Percentiles rank a stretch among this genome's conserved stretches.
These are phyloP conservation scores for Pipa parva DNA, from an alignment of 2,113 vertebrate species.

Conservation along the genomic window DNA sequence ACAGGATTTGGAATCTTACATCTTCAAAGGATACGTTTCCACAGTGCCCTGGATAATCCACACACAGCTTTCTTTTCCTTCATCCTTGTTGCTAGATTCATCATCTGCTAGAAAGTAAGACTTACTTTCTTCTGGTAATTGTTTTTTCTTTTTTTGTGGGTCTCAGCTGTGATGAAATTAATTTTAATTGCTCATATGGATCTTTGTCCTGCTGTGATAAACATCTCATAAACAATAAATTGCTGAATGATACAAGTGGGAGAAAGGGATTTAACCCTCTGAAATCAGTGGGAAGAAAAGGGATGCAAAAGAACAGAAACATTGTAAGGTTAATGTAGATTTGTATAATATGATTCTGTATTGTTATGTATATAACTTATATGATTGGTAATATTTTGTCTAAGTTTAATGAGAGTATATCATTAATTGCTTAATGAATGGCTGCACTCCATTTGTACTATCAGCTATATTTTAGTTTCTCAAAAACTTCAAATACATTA, in stretches of 20 bases:
- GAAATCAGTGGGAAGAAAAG: too few relatives aligned
- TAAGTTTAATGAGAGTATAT: too few relatives aligned
- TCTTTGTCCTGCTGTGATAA: neutral
- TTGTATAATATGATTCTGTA: neutral
- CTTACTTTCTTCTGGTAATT: conserved; percentile 20
- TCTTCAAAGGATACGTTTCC: neutral
- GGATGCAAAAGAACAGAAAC: neutral
- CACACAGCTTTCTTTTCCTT: neutral
- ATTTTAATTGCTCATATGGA: neutral
- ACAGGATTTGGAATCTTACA: conserved; percentile 5
- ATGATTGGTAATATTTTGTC: too few relatives aligned
- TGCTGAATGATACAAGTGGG: neutral
- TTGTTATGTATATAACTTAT: too few relatives aligned
- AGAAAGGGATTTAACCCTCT: neutral
- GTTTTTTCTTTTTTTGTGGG: neutral
- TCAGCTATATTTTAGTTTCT: too few relatives aligned
- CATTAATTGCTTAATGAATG: too few relatives aligned
- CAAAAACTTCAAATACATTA: too few relatives aligned
- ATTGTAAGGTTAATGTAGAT: neutral
- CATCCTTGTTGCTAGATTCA: conserved; percentile 1
- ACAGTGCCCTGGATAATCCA: conserved; percentile 1
- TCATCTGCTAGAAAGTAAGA: conserved; percentile 19
- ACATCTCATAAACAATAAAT: neutral
- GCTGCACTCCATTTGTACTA: too few relatives aligned
- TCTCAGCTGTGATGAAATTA: neutral